Percentiles rank a stretch among this genome's conserved stretches.
phyloP scores from a whole-genome alignment of 2,797 vertebrate species.

The Odontamblyopus rebecca region DNA sequence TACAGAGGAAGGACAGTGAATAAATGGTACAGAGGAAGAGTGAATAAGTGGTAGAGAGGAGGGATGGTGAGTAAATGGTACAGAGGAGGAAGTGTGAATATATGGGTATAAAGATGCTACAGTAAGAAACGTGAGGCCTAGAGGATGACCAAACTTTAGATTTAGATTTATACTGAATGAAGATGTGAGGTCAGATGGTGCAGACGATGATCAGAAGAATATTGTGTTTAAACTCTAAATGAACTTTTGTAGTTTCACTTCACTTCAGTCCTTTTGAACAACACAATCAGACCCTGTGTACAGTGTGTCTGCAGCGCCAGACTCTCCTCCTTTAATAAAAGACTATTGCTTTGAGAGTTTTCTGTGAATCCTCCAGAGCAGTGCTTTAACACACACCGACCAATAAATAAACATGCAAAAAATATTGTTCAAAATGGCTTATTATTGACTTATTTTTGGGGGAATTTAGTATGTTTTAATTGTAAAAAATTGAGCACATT shows the following conservation, averaged over 20 bases:
- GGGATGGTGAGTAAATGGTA: too few relatives aligned
- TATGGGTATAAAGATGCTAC: too few relatives aligned
- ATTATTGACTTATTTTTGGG: too few relatives aligned
- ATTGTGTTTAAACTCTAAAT: background rate
- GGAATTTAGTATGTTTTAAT: too few relatives aligned
- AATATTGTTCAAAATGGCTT: too few relatives aligned
- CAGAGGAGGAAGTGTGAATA: too few relatives aligned
- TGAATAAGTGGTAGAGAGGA: too few relatives aligned
- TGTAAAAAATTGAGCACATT: too few relatives aligned
- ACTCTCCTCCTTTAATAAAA: background rate
- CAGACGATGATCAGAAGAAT: background rate
- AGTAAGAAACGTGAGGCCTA: too few relatives aligned
- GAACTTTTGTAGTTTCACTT: background rate
- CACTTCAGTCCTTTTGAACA: background rate
- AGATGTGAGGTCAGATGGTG: background rate
- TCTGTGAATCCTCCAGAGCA: background rate
- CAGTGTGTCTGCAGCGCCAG: background rate
- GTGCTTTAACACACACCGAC: background rate
- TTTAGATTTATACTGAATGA: background rate
- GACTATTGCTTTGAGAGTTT: background rate
- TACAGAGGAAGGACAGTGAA: too few relatives aligned
- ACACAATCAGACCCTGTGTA: background rate
- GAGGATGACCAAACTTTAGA: too few relatives aligned
- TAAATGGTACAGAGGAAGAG: too few relatives aligned
- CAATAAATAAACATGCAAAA: background rate